phyloP scores from a whole-genome alignment of 2,888 invertebrate species.

The Phalera bucephala region DNA sequence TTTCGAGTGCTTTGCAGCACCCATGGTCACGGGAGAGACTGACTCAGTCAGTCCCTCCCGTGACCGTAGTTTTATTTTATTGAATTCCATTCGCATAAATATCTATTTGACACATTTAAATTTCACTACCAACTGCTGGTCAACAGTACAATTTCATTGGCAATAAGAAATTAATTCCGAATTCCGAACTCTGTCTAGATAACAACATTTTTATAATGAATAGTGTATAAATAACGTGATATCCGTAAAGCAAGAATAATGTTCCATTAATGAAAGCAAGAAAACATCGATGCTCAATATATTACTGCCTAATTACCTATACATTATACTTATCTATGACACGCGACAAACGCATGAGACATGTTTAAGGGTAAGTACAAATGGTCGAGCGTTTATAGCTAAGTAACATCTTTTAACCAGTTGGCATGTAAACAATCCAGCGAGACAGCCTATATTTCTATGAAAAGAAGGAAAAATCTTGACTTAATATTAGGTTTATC shows the following conservation, averaged over 20 bases:
- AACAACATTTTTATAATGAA: constrained; percentile 45
- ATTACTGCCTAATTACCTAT: constrained; percentile 75
- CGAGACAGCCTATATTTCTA: no score
- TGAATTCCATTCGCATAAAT: constrained; percentile 12
- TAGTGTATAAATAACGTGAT: constrained; percentile 54
- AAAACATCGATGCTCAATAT: constrained; percentile 72
- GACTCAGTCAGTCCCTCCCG: no score
- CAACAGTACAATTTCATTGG: constrained; percentile 23
- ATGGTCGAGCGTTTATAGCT: no score
- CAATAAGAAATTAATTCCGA: constrained; percentile 34
- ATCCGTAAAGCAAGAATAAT: constrained; percentile 70
- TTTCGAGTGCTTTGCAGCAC: no score
- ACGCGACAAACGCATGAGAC: constrained; percentile 35
- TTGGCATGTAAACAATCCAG: no score
- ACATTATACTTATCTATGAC: constrained; percentile 71
- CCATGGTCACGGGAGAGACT: no score
- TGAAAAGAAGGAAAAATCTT: no score
- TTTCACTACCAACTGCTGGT: constrained; percentile 19
- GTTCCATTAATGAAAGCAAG: constrained; percentile 67
- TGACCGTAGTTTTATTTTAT: no score
- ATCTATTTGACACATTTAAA: constrained; percentile 27
- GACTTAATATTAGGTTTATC: no score
- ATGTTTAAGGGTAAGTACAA: background rate
- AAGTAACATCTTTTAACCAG: no score
- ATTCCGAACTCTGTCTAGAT: constrained; percentile 27